These are phyloP conservation scores for Tyrophagus putrescentiae DNA, from an alignment of 1,140 invertebrate genomes.

Conservation along the genomic window DNA sequence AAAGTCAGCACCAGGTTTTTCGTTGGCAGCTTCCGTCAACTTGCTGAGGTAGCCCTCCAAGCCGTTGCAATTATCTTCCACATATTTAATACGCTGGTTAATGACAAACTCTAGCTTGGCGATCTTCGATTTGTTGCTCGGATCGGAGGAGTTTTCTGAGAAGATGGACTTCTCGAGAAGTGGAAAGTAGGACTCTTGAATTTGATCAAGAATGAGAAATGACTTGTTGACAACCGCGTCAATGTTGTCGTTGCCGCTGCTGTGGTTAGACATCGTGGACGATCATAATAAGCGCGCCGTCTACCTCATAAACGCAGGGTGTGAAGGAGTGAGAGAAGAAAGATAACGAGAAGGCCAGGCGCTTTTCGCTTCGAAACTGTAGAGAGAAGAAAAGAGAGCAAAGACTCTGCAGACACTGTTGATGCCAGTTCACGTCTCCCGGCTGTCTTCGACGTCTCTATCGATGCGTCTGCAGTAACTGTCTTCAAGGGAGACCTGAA, in stretches of 20 bases:
- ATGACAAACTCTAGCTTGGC: slow-evolving; percentile 4
- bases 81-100: slow-evolving; percentile 16
- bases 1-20: neutral
- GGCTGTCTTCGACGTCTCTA: too few relatives aligned
- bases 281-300: neutral
- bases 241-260: neutral
- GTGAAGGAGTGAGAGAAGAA: neutral
- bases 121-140: slow-evolving; percentile 8
- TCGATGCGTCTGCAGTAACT: too few relatives aligned
- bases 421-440: too few relatives aligned
- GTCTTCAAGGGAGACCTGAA: too few relatives aligned
- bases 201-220: slow-evolving; percentile 9
- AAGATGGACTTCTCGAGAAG: slow-evolving; percentile 9
- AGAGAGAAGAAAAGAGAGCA: too few relatives aligned
- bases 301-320: neutral
- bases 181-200: slow-evolving; percentile 15
- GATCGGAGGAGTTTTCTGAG: neutral
- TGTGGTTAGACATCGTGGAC: neutral
- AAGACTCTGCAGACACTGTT: too few relatives aligned
- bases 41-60: neutral
- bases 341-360: too few relatives aligned
- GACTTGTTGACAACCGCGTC: slow-evolving; percentile 2
- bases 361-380: too few relatives aligned
- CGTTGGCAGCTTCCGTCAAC: neutral
- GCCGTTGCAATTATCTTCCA: neutral